Evolutionary conservation across 2,888 invertebrate genomes (phyloP), one percentile per base, ranked within the genome.

Genomic region (Polyploca ridens): DNA sequence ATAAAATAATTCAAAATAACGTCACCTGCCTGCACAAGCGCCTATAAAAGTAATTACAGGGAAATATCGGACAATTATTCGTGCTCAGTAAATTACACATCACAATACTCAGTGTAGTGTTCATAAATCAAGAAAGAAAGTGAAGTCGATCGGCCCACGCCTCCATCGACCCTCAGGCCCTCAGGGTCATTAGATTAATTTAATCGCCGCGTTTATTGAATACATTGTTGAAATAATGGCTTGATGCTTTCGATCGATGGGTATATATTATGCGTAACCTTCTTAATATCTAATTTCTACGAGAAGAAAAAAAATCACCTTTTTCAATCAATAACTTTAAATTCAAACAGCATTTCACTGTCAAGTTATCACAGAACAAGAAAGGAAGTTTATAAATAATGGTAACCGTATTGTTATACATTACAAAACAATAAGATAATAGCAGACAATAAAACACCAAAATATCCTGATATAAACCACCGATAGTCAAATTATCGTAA

Each of bases 71-170:
- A 7, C 54, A 54, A 11, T 54, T 54, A 54, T 54, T 19, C 19
- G 8, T 54, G 8, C 16, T 19, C n/a, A 41, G 54, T 54, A 46
- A 46, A 46, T 46, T 46, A 10, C n/a, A 64, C 68, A 69, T 69
- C 69, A 72, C 72, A 73, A 65, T 68, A 67, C 65, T 64, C 68
- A 66, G 10, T 19, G 10, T 19, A 10, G 54, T 19, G 62, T 69
- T 72, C 72, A 81, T 83, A 77, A 84, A 79, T 83, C 77, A 80
- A 68, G 73, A 67, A 83, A 76, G 84, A 85, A 83, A 83, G 81
- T 77, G 72, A 78, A 71, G 73, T 73, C 54, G 54, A 19, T n/a
- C 16, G 19, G 54, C 54, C 54, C 71, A 66, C 70, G 69, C 65
- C 73, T 70, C 64, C 64, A 67, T 81, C 80, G 85, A 82, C 85